Evolutionary conservation across 2,797 vertebrate genomes (phyloP).

Genomic region (Phyllotis vaccarum): DNA sequence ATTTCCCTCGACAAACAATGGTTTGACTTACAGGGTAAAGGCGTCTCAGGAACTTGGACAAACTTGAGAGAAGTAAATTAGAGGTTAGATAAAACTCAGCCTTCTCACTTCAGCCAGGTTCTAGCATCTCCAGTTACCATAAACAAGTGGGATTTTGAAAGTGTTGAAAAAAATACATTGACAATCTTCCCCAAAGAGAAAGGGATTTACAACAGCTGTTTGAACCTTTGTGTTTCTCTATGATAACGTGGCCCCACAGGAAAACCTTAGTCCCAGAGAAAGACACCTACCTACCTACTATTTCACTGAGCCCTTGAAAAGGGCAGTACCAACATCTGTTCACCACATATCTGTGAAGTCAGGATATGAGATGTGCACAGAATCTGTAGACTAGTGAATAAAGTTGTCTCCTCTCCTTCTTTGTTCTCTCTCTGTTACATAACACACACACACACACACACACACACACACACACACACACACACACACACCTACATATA

Average conservation of each 20-base stretch:
- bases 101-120: constrained; percentile 78
- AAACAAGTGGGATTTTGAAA: constrained; percentile 79
- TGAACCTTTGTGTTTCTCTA: neutral
- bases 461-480: neutral
- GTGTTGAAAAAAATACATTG: constrained; percentile 74
- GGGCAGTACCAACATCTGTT: neutral
- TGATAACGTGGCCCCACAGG: neutral
- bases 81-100: constrained; percentile 81
- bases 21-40: constrained; percentile 79
- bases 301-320: neutral
- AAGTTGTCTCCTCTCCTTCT: neutral
- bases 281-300: neutral
- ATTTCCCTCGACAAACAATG: constrained; percentile 81
- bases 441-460: neutral
- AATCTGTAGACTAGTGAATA: neutral
- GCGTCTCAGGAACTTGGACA: constrained; percentile 81
- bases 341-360: neutral
- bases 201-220: constrained; percentile 50
- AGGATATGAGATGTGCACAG: neutral
- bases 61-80: constrained; percentile 82
- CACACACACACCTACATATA: neutral
- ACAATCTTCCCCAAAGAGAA: constrained; percentile 57
- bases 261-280: neutral
- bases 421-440: neutral
- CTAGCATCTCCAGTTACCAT: constrained; percentile 80